These are phyloP conservation scores for Gastrophryne carolinensis DNA, from an alignment of 2,797 vertebrate genomes.

Conservation along the genomic window DNA sequence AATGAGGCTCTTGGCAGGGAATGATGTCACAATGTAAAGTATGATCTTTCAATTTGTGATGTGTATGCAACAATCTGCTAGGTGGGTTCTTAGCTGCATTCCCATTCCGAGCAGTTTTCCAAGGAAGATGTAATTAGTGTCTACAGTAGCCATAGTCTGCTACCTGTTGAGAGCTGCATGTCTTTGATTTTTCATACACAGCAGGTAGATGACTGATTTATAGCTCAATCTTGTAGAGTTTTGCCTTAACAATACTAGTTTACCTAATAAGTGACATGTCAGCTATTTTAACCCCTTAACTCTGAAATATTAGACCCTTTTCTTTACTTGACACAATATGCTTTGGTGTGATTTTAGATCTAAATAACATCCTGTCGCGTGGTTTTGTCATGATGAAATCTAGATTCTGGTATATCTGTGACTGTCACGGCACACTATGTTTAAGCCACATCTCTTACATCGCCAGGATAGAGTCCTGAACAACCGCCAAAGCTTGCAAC, in stretches of 20 bases:
- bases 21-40: constrained; percentile 12
- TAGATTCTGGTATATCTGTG: neutral
- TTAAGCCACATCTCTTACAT: neutral
- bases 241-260: constrained; percentile 10
- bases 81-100: neutral
- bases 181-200: constrained; percentile 31
- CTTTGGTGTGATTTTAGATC: constrained; percentile 20
- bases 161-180: constrained; percentile 11
- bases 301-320: constrained; percentile 8
- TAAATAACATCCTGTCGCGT: constrained; percentile 1
- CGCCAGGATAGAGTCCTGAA: no score
- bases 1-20: neutral
- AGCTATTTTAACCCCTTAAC: no score
- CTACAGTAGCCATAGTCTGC: constrained; percentile 1
- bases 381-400: constrained; percentile 4
- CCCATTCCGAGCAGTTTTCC: neutral
- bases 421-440: neutral
- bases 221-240: neutral
- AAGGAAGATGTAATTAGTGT: constrained; percentile 28
- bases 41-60: neutral
- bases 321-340: constrained; percentile 8
- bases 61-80: neutral
- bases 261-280: constrained; percentile 31
- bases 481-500: no score
- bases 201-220: constrained; percentile 32